Evolutionary conservation across 1,140 invertebrate genomes (phyloP).

Genomic region (Mamestra configurata): DNA sequence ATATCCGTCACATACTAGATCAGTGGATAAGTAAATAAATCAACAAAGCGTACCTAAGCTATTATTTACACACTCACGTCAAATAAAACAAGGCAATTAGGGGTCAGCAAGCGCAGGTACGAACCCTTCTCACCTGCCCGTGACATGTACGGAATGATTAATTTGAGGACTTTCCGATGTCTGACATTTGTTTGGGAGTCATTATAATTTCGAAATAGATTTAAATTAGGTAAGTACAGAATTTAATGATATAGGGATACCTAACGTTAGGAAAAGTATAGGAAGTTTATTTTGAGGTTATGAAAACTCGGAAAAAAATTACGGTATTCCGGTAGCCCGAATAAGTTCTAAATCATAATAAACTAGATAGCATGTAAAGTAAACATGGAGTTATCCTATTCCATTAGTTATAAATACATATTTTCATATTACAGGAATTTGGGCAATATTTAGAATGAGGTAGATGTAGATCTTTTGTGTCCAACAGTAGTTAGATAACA

Average conservation of each 20-base stretch:
- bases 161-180: slow-evolving; percentile 42
- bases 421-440: no score
- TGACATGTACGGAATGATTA: slow-evolving; percentile 46
- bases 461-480: no score
- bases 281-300: background rate
- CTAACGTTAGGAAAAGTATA: background rate
- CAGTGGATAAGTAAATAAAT: slow-evolving; percentile 5
- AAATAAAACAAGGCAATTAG: slow-evolving; percentile 24
- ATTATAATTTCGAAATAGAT: background rate
- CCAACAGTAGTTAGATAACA: no score
- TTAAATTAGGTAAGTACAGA: no score
- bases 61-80: slow-evolving; percentile 21
- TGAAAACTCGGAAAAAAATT: background rate
- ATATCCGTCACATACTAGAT: no score
- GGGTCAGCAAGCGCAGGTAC: background rate
- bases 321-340: no score
- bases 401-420: no score
- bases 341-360: no score
- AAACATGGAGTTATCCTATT: no score
- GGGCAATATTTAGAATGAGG: no score
- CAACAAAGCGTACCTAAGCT: background rate
- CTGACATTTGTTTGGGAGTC: slow-evolving; percentile 6
- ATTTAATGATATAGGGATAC: no score
- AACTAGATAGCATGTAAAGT: no score
- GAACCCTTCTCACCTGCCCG: slow-evolving; percentile 39